A percentile compares a stretch with the other conserved stretches of the same genome.
Evolutionary conservation across 2,113 vertebrate species (phyloP).

Genomic region (Falcunculus frontatus): DNA sequence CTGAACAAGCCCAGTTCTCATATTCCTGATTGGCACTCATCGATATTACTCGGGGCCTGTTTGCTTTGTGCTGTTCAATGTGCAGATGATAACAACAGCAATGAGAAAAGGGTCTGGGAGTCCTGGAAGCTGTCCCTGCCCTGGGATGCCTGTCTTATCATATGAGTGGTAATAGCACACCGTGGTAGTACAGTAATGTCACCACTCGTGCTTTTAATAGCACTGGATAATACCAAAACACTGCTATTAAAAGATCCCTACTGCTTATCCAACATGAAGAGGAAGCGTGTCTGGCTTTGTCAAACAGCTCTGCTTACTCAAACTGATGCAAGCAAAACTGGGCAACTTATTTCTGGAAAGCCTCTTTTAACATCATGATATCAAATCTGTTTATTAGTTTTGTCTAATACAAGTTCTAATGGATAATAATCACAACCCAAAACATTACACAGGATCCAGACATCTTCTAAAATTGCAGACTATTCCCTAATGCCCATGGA

Average conservation of each 20-base stretch:
- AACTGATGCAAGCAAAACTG: background rate
- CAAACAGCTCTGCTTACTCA: background rate
- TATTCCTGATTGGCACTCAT: background rate
- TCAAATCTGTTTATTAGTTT: background rate
- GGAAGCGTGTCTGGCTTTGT: background rate
- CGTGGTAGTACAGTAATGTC: background rate
- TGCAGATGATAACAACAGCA: background rate
- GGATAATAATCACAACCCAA: background rate
- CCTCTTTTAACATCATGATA: background rate
- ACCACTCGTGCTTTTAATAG: background rate
- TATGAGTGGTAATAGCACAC: background rate
- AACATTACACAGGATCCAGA: background rate
- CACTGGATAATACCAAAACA: background rate
- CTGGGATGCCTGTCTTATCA: background rate
- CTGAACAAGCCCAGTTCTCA: background rate
- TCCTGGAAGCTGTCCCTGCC: background rate
- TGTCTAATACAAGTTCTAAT: background rate
- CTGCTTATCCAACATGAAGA: background rate
- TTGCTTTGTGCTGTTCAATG: background rate
- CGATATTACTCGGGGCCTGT: rapidly evolving
- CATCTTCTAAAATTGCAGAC: background rate
- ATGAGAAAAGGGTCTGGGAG: background rate
- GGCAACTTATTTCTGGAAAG: background rate
- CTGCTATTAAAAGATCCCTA: background rate
- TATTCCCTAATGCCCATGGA: background rate